phyloP scores from a whole-genome alignment of 2,113 vertebrate genomes.

The Columbina picui region DNA sequence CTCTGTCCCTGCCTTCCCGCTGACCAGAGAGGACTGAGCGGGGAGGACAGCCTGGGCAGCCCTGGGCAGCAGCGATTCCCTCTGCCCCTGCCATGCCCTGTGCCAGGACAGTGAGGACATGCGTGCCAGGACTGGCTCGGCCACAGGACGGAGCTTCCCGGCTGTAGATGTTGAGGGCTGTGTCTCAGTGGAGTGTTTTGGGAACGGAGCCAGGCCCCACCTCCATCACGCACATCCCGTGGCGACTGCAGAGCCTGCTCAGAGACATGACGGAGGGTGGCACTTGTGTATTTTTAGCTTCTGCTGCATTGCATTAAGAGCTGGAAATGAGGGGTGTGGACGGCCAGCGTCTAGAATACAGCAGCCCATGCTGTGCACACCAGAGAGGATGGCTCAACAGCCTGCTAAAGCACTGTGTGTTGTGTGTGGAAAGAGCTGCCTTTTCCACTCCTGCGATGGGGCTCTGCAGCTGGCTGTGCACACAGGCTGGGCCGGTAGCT shows the following conservation, averaged over 20 bases:
- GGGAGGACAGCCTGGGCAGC: not conserved
- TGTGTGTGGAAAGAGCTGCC: not conserved
- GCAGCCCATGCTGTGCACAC: not conserved
- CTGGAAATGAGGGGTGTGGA: not conserved
- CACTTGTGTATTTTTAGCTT: conserved; percentile 48
- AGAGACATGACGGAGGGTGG: not conserved
- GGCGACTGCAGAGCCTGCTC: not conserved
- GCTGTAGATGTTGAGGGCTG: not conserved
- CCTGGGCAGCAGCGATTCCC: not conserved
- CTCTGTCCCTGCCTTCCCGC: not conserved
- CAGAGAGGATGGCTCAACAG: not conserved
- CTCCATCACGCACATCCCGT: not conserved
- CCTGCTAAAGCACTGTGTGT: rapidly evolving
- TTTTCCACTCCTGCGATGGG: rapidly evolving
- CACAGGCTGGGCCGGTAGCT: rapidly evolving
- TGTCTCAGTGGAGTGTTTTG: not conserved
- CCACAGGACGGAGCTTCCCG: rapidly evolving
- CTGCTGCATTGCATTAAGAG: conserved; percentile 30
- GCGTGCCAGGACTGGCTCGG: rapidly evolving
- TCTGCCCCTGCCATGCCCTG: not conserved
- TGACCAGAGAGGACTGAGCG: not conserved
- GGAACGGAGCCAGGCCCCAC: conserved; percentile 17
- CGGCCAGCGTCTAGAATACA: not conserved
- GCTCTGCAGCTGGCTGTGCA: rapidly evolving
- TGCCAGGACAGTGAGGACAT: rapidly evolving